Evolutionary conservation across 2,113 vertebrate genomes (phyloP).

Genomic region (Rhizomys pruinosus): DNA sequence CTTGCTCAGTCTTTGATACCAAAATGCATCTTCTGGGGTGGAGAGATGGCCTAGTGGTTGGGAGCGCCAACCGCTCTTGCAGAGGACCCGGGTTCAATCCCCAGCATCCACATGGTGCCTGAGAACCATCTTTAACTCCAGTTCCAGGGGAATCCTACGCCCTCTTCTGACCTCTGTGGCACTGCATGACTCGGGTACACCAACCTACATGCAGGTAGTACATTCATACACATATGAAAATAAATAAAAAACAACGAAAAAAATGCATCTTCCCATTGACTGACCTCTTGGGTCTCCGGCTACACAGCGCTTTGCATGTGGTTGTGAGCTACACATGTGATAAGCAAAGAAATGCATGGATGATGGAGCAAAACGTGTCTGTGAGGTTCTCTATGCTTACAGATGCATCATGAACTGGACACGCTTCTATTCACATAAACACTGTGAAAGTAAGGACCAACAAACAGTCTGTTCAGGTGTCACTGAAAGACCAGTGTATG

Average conservation of each 20-base stretch:
- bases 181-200: too few species aligned
- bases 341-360: background rate
- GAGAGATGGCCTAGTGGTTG: too few species aligned
- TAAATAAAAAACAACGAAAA: too few species aligned
- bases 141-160: too few species aligned
- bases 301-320: background rate
- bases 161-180: too few species aligned
- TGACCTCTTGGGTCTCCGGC: background rate
- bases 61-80: too few species aligned
- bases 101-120: too few species aligned
- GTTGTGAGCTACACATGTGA: background rate
- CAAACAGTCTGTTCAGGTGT: background rate
- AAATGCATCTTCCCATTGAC: accelerated
- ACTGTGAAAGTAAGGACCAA: slow-evolving; percentile 10
- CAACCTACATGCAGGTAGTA: too few species aligned
- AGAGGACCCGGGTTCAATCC: too few species aligned
- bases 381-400: background rate
- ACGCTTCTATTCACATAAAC: background rate
- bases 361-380: background rate
- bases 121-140: too few species aligned
- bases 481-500: background rate
- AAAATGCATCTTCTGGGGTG: accelerated
- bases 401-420: background rate
- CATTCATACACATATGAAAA: too few species aligned
- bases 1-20: background rate